Base-by-base conservation (phyloP, 2,888 invertebrate genomes). In the Azorinus chamasolen region DNA sequence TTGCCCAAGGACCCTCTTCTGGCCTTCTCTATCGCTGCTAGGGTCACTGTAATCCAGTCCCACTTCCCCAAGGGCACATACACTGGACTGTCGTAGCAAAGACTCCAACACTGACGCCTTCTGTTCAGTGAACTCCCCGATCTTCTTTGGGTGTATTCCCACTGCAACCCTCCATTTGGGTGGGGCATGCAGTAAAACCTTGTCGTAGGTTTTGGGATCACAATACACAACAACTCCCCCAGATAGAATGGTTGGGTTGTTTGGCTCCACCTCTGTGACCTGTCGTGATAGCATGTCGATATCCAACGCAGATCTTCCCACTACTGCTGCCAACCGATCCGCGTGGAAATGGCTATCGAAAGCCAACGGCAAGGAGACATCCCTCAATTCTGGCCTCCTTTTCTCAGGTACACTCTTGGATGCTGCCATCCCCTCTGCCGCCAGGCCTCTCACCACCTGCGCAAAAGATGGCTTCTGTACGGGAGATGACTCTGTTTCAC, bases 311-410 rank as follows among this genome's bases (percentile, higher is more conserved):
- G 6, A 20, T 24, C 6, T 51, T 20, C 51, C 51, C 6, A 51
- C 22, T 8, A 16, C 14, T 4, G 25, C 18, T 14, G 24, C 32
- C 27, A 54, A 18, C 2, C 54, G 54, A 18, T 54, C 54, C 12
- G 20, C n/a, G 18, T 54, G 54, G 20, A 54, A 54, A 32, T 53
- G 24, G 53, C 53, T 53, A 53, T 53, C 53, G 24, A 53, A 53
- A 53, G 25, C 53, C n/a, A n/a, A n/a, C n/a, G n/a, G n/a, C n/a
- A n/a, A n/a, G n/a, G n/a, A n/a, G n/a, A n/a, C n/a, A n/a, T n/a
- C n/a, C n/a, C n/a, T n/a, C n/a, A n/a, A n/a, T n/a, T n/a, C n/a
- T n/a, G n/a, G n/a, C n/a, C n/a, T n/a, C n/a, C n/a, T n/a, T n/a
- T n/a, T n/a, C n/a, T n/a, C n/a, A n/a, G n/a, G n/a, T n/a, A n/a